A percentile compares a stretch with the other conserved stretches of the same genome.
Conservation (phyloP, 2,888 invertebrate genomes). For the Physocephala rufipes region DNA sequence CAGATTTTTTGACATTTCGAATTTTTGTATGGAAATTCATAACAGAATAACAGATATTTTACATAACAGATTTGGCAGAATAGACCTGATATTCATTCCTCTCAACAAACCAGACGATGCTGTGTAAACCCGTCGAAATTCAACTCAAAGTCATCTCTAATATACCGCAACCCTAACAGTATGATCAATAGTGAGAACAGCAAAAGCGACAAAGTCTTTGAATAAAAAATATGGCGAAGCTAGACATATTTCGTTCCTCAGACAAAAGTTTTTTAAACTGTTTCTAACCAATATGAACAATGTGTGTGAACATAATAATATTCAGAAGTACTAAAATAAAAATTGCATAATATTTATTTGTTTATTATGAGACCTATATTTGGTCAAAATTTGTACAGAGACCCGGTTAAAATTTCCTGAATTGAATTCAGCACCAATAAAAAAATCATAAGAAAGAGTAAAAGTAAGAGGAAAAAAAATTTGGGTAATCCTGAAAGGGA, state of each 20-base stretch:
- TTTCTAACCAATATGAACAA: neutral
- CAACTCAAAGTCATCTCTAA: too few species aligned
- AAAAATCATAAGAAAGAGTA: neutral
- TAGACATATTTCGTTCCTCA: neutral
- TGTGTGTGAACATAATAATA: too few species aligned
- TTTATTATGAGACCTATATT: neutral
- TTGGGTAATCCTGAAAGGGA: too few species aligned
- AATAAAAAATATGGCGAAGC: conserved; percentile 13
- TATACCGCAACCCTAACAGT: neutral
- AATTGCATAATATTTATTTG: conserved; percentile 2
- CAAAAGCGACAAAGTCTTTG: conserved; percentile 3
- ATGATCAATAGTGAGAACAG: neutral
- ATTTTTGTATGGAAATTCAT: too few species aligned
- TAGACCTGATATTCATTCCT: too few species aligned
- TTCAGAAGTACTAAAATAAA: neutral
- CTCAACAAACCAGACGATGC: too few species aligned
- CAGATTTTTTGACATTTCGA: too few species aligned
- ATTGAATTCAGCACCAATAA: neutral
- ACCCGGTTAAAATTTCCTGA: neutral
- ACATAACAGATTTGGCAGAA: too few species aligned
- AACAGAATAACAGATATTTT: too few species aligned
- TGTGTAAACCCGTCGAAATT: too few species aligned
- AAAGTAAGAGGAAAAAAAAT: too few species aligned
- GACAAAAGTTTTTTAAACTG: conserved; percentile 3
- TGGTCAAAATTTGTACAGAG: too few species aligned